These are phyloP conservation scores for Sminthurinus aureus DNA, from an alignment of 2,888 invertebrate genomes.

Conservation along the genomic window DNA sequence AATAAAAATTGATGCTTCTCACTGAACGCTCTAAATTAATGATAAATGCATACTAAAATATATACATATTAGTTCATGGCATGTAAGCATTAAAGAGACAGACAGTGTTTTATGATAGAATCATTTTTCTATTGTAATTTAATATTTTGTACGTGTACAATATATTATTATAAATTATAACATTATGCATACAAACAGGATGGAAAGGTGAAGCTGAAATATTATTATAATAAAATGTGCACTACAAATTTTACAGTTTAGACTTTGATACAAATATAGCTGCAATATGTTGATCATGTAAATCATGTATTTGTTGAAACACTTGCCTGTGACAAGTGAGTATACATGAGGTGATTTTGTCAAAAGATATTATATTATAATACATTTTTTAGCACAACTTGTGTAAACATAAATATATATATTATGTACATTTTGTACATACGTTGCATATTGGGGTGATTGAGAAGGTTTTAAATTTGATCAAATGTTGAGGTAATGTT, in stretches of 20 bases:
- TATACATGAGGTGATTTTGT: too few species aligned
- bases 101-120: neutral
- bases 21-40: neutral
- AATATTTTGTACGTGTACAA: neutral
- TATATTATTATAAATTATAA: too few species aligned
- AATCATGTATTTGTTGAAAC: too few species aligned
- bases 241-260: too few species aligned
- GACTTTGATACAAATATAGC: too few species aligned
- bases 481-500: conserved; percentile 1
- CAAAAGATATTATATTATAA: too few species aligned
- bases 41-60: neutral
- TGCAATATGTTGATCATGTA: too few species aligned
- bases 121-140: neutral
- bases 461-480: neutral
- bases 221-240: too few species aligned
- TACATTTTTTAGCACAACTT: too few species aligned
- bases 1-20: neutral
- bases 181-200: neutral
- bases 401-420: neutral
- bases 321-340: too few species aligned
- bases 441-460: neutral
- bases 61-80: neutral
- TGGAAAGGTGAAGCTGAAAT: neutral
- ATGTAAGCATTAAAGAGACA: neutral
- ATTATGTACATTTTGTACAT: too few species aligned